Evolutionary conservation across 2,797 vertebrate species (phyloP), one percentile per base, ranked within the genome.

Genomic region (Siniperca undulata): DNA sequence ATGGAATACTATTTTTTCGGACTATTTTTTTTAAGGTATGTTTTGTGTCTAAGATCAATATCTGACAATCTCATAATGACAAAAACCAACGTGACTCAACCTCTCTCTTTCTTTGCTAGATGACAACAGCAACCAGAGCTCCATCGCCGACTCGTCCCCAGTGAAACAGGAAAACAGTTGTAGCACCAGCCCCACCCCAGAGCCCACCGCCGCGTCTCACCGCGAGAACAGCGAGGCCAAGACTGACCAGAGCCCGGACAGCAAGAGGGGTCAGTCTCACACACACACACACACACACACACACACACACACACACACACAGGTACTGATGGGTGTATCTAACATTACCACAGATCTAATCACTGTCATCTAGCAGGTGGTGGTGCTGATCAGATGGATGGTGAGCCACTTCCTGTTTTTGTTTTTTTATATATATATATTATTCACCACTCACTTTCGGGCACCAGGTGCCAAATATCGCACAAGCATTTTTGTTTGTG

Each of bases 41-140:
- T 42, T 36, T 30, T 38, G 38, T 44, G 60, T 56, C 56, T 44
- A 8, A n/a, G 38, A 27, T 53, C 13, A 74, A 17, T 12, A 44
- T 68, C 10, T 27, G 44, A 70, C 52, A 24, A 64, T 60, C 50
- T 76, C 30, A n/a, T 1, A 5, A 50, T 12, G 27, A 38, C n/a
- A 14, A 13, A 67, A 10, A 74, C 6, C 12, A 17, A 24, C 46
- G n/a, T 38, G 10, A 27, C 20, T 42, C 3, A 1, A 14, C 24
- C 2, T 38, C 22, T 69, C 9, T 70, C 13, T 30, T 75, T 75
- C 17, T 55, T 24, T 70, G 1, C 30, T 8, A 99, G 98, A 99
- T 81, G 98, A 99, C 86, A 99, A 99, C 91, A 99, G 98, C 96
- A 99, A 99, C 95, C 98, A 99, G 97, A 99, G 98, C 92, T 99